A percentile compares a stretch with the other conserved stretches of the same genome.
phyloP scores from a whole-genome alignment of 2,113 vertebrate species.

The Stigmatopora argus region DNA sequence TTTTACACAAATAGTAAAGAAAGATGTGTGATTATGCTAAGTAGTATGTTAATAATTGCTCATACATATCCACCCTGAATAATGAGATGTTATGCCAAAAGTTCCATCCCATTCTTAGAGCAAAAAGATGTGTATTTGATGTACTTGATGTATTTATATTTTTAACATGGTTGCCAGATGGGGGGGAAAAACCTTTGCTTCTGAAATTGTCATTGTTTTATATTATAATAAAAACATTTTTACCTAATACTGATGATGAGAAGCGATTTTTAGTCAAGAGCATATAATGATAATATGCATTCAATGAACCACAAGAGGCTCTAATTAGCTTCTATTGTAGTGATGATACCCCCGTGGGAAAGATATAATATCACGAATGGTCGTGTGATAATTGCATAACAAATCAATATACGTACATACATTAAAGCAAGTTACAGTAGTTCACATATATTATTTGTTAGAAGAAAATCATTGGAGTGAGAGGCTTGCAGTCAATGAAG shows the following conservation, averaged over 20 bases:
- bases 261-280: background rate
- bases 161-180: background rate
- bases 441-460: too few relatives aligned
- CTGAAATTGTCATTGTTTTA: conserved; percentile 17
- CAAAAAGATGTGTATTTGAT: background rate
- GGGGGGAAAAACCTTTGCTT: background rate
- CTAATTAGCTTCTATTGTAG: background rate
- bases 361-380: background rate
- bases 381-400: too few relatives aligned
- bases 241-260: background rate
- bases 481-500: too few relatives aligned
- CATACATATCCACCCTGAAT: background rate
- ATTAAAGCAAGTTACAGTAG: too few relatives aligned
- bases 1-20: background rate
- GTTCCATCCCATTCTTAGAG: background rate
- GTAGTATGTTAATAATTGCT: background rate
- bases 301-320: too few relatives aligned
- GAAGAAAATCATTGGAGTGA: too few relatives aligned
- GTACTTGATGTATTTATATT: background rate
- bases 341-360: conserved; percentile 9
- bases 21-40: background rate
- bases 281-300: background rate
- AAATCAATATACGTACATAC: too few relatives aligned
- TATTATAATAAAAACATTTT: conserved; percentile 18
- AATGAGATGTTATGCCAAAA: background rate